phyloP scores from a whole-genome alignment of 2,113 vertebrate genomes.

The Notothenia rossii region DNA sequence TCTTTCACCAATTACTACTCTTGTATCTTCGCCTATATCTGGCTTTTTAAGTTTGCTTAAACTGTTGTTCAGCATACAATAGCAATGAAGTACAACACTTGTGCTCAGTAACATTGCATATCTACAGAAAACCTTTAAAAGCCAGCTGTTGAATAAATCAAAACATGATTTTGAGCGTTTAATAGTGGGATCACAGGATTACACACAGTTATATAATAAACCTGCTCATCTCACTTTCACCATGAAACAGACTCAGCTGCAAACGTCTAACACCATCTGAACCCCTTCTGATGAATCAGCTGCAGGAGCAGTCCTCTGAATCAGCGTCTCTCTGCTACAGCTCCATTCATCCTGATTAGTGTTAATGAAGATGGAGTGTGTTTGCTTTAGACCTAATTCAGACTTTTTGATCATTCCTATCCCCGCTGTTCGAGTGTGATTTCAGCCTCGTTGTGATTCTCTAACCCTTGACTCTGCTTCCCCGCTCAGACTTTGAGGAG shows the following conservation, averaged over 20 bases:
- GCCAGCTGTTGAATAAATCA: constrained; percentile 13
- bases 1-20: too few species aligned
- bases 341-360: constrained; percentile 39
- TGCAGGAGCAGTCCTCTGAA: not conserved
- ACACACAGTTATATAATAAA: constrained; percentile 36
- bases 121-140: too few species aligned
- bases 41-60: too few species aligned
- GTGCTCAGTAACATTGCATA: too few species aligned
- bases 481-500: constrained; percentile 84
- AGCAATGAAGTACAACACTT: too few species aligned
- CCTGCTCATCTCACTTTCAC: constrained; percentile 15
- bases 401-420: constrained; percentile 17
- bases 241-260: constrained; percentile 25
- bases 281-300: constrained; percentile 16
- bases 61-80: too few species aligned
- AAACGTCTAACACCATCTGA: constrained; percentile 13
- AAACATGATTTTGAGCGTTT: constrained; percentile 38
- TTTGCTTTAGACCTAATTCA: constrained; percentile 16
- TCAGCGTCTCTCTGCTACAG: not conserved
- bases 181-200: constrained; percentile 40
- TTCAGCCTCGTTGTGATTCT: constrained; percentile 23
- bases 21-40: too few species aligned
- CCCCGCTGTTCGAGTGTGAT: not conserved
- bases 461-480: constrained; percentile 43
- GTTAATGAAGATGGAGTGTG: not conserved